Evolutionary conservation across 92 coral and sea anemone species (phyloP), one percentile per base, ranked within the genome.

Genomic region (Pocillopora grandis): DNA sequence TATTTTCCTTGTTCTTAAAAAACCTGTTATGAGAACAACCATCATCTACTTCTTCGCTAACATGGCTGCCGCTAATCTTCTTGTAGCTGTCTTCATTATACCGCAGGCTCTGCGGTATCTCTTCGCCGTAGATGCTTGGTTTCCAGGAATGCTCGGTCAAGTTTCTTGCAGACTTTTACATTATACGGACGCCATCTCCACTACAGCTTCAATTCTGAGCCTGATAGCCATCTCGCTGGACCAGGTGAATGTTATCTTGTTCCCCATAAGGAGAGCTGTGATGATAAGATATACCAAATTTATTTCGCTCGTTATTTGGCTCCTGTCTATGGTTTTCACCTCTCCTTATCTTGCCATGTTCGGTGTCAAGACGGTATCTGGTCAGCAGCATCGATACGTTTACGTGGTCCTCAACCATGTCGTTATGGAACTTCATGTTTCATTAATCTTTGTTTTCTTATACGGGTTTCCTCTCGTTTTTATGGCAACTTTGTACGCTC

Each of bases 61-160:
- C 86, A 80, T 93, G 83, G 97, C 94, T 11, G 79, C 87, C 0
- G 88, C 90, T 10, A 93, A 93, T 48, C 89, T 93, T n/a, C 72
- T 93, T 35, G 78, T 91, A 12, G 89, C 90, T 2, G 62, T 93
- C 33, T 75, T 93, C 52, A 83, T 86, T 20, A 90, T 93, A 80
- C 94, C 94, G 0, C 71, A 64, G 23, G 63, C 90, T 0, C 57
- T 87, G 27, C 12, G 73, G 42, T 79, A 77, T 61, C 71, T 90
- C 15, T 90, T 59, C 48, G 79, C 79, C 2, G 81, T 64, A 16
- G 73, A 86, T 11, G 79, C 85, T 0, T 90, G 93, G 93, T 90
- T 90, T 35, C 83, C 86, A 11, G 90, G 93, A 0, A 18, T 82
- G 19, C 17, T 68, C 10, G 93, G 93, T 3, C 61, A 80, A 48